Evolutionary conservation across 2,113 vertebrate species (phyloP).

Genomic region (Larimichthys crocea): DNA sequence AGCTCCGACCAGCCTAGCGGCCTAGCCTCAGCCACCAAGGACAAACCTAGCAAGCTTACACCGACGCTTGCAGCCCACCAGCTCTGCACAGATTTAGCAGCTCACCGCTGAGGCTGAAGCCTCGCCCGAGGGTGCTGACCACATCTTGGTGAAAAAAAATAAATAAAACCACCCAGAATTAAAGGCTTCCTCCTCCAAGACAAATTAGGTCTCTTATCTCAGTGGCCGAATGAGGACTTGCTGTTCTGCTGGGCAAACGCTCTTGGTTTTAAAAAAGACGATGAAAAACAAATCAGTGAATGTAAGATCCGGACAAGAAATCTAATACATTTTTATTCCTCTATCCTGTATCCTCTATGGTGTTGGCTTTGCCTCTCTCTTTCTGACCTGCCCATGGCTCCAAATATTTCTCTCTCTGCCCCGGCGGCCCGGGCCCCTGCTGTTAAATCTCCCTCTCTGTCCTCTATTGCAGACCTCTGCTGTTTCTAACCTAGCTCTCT

Average conservation of each 20-base stretch:
- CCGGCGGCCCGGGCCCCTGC: slow-evolving; percentile 18
- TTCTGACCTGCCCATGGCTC: slow-evolving; percentile 12
- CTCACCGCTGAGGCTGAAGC: slow-evolving; percentile 28
- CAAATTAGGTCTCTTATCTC: slow-evolving; percentile 24
- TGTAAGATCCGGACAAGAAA: not conserved
- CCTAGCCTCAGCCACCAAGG: slow-evolving; percentile 72
- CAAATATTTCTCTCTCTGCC: slow-evolving; percentile 35
- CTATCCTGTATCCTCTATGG: not conserved
- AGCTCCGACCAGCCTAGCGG: slow-evolving; percentile 65
- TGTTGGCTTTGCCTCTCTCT: not conserved
- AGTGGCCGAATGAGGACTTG: not conserved
- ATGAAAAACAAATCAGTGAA: not conserved
- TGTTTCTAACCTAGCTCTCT: slow-evolving; percentile 67
- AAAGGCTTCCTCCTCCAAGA: slow-evolving; percentile 22
- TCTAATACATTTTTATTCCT: not conserved
- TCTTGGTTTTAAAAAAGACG: slow-evolving; percentile 13
- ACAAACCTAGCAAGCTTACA: slow-evolving; percentile 63
- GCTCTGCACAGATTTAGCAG: slow-evolving; percentile 54
- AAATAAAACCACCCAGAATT: slow-evolving; percentile 11
- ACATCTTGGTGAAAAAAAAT: slow-evolving; percentile 34
- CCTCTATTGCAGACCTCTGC: slow-evolving; percentile 64
- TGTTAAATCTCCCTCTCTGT: slow-evolving; percentile 63
- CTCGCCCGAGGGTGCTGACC: slow-evolving; percentile 17
- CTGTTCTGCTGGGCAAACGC: slow-evolving; percentile 2
- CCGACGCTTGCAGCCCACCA: slow-evolving; percentile 44